Evolutionary conservation across 2,113 vertebrate species (phyloP).

Genomic region (Proteles cristata): DNA sequence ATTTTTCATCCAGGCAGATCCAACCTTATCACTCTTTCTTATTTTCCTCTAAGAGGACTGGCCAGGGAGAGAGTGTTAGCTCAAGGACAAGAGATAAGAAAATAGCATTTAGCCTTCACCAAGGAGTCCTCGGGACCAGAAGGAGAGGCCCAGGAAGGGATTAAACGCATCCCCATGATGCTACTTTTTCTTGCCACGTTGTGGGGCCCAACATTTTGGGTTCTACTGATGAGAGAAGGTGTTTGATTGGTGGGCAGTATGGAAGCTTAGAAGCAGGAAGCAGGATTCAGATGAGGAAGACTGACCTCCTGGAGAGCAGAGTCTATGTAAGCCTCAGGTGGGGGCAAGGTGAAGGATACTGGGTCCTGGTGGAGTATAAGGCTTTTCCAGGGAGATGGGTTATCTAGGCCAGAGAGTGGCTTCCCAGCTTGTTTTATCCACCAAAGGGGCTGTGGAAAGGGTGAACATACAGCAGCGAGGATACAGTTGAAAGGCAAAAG

Average conservation of each 20-base stretch:
- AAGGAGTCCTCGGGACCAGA: not conserved
- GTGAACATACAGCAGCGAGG: not conserved
- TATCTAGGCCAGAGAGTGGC: not conserved
- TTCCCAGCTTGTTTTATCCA: not conserved
- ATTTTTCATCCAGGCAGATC: not conserved
- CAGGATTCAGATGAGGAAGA: not conserved
- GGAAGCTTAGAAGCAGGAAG: not conserved
- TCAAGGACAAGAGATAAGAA: not conserved
- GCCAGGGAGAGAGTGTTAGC: not conserved
- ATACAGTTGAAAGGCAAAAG: not conserved
- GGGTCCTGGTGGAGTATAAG: too few species aligned
- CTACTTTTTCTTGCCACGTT: not conserved
- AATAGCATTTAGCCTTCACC: not conserved
- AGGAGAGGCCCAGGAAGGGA: not conserved
- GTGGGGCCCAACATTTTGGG: not conserved
- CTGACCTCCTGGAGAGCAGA: not conserved
- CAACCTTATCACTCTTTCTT: not conserved
- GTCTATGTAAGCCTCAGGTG: not conserved
- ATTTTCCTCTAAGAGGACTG: not conserved
- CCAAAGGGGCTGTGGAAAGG: not conserved
- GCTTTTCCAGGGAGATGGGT: not conserved
- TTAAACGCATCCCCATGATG: not conserved
- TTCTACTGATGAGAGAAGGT: not conserved
- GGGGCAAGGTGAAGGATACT: not conserved
- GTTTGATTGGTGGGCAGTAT: not conserved